Conservation (phyloP, 23 tunicate genomes). For the Halocynthia roretzi region DNA sequence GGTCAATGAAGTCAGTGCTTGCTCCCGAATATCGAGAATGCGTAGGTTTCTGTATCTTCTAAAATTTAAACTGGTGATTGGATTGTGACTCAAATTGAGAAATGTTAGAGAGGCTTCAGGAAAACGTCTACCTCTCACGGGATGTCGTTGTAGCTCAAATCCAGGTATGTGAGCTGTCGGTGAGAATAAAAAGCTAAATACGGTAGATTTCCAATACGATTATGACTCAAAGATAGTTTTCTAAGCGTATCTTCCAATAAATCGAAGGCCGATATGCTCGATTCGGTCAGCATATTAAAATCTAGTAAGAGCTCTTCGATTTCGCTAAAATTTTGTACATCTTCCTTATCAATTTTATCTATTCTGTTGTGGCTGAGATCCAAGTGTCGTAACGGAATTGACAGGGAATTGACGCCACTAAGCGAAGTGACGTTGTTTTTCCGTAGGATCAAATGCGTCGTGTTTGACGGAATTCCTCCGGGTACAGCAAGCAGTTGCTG, state of each 20-base stretch:
- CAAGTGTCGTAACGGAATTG: not conserved
- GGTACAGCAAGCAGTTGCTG: conserved; percentile 25
- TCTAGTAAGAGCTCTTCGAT: conserved; percentile 22
- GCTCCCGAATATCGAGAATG: not conserved
- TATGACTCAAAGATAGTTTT: conserved; percentile 30
- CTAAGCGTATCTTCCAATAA: conserved; percentile 11
- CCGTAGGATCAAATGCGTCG: not conserved
- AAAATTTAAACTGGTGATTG: not conserved
- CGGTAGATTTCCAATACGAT: not conserved
- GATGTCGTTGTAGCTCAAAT: conserved; percentile 33
- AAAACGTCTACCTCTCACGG: not conserved
- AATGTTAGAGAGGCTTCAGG: not conserved
- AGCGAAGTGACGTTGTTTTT: conserved; percentile 14
- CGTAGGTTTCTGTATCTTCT: not conserved
- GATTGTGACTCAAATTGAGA: conserved; percentile 2
- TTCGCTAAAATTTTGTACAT: not conserved
- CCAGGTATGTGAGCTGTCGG: conserved; percentile 14
- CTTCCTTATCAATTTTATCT: not conserved
- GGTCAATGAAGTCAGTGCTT: not conserved
- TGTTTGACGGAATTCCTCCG: conserved; percentile 12
- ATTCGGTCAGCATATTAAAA: not conserved
- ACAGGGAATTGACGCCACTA: not conserved
- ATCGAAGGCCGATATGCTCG: not conserved
- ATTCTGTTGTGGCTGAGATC: conserved; percentile 33
- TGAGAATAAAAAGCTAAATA: not conserved